Evolutionary conservation across 1,140 invertebrate genomes (phyloP).

Genomic region (Cotesia chilonis): DNA sequence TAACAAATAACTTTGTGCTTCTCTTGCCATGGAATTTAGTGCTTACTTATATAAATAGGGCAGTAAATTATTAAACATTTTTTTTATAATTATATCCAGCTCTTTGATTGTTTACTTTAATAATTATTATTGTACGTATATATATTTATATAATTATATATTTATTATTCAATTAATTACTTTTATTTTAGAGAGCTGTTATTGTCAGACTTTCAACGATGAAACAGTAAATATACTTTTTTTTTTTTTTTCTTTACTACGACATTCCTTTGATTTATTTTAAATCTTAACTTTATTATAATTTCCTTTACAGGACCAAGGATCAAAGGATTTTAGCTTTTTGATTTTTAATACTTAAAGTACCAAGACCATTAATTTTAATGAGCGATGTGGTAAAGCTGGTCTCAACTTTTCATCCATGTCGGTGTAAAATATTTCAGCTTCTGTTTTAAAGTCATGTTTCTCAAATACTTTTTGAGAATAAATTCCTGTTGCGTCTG

Average conservation of each 20-base stretch:
- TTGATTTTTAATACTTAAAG: constrained; percentile 43
- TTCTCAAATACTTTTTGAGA: constrained; percentile 78
- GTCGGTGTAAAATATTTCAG: constrained; percentile 74
- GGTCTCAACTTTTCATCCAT: constrained; percentile 69
- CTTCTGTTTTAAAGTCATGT: constrained; percentile 71
- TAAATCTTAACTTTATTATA: background rate
- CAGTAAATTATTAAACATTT: constrained; percentile 8
- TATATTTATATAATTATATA: constrained; percentile 37
- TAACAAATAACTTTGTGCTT: background rate
- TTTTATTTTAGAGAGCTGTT: constrained; percentile 53
- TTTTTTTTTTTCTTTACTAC: constrained; percentile 42
- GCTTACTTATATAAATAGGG: background rate
- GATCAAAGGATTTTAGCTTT: constrained; percentile 6
- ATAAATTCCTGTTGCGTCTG: constrained; percentile 79
- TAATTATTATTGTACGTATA: background rate
- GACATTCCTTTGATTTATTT: constrained; percentile 29
- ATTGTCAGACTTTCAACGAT: constrained; percentile 55
- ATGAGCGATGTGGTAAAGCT: constrained; percentile 70
- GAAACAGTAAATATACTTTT: constrained; percentile 47
- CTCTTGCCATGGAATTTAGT: background rate
- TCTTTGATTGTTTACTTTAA: constrained; percentile 13
- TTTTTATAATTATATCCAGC: constrained; percentile 8
- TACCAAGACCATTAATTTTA: constrained; percentile 71
- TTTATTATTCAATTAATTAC: constrained; percentile 31
- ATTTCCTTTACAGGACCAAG: background rate